Base-by-base conservation (phyloP, 2,113 vertebrate genomes). In the Ciconia stormi region DNA sequence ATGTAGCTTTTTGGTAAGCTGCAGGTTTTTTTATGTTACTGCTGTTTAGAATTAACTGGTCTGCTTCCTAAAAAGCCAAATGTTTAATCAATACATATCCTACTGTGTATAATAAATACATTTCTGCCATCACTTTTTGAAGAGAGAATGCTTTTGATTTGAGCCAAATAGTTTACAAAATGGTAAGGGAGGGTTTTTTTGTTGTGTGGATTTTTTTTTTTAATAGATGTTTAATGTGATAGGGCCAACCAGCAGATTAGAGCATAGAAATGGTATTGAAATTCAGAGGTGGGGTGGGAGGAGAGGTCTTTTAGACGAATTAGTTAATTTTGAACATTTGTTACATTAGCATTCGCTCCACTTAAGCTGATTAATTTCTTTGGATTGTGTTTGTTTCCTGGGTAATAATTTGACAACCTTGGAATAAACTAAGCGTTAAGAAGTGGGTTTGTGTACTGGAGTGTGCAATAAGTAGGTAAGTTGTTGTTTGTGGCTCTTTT, bases 1-100 rank as follows among this genome's bases (percentile, higher is more conserved):
- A 69, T 66, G 82, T 89, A 92, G 90, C 70, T 91, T 94, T 96
- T 94, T 62, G 85, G 91, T 88, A 62, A 85, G 82, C 89, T 95
- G 67, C 67, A 88, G 87, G 44, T 46, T 69, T 97, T 97, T 97
- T 97, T 93, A 97, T 96, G 81, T 97, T 69, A 84, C 78, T 93
- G 77, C 90, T 91, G 87, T 97, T 97, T 93, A 65, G 95, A 96
- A 89, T 96, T 82, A 97, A 93, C 76, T 90, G 96, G 77, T 82
- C 67, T 73, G 82, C 71, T 97, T 97, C 82, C 83, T 95, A 97
- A 97, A 98, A 97, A 97, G 83, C 92, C 94, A 95, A 95, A 95
- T 94, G 93, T 97, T 93, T 96, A 96, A 97, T 97, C 96, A 97
- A 90, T 95, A 90, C 73, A 78, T 90, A 74, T 87, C 87, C 94